These are phyloP conservation scores for Triplophysa bombifrons DNA, from an alignment of 2,797 vertebrate species.

Conservation along the genomic window DNA sequence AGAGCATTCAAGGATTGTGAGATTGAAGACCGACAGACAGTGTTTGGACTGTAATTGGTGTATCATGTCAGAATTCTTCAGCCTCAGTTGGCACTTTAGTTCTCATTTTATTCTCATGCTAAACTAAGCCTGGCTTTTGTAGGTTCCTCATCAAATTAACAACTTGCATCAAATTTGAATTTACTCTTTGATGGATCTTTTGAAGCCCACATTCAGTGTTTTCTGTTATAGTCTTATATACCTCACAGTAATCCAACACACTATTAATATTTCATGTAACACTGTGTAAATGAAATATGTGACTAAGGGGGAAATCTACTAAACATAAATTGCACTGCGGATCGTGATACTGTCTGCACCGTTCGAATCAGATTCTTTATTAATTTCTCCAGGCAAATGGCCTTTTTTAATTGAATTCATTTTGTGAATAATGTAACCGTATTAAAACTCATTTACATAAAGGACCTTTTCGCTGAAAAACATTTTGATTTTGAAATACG, in stretches of 20 bases:
- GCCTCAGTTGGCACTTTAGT: background rate
- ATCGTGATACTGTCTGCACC: background rate
- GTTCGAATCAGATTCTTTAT: background rate
- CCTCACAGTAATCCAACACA: background rate
- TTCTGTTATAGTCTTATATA: background rate
- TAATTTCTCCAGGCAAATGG: background rate
- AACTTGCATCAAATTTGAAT: slow-evolving; percentile 1
- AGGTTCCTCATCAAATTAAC: background rate
- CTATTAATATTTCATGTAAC: slow-evolving; percentile 23
- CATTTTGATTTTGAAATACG: background rate
- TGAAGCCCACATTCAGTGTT: background rate
- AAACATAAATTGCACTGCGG: background rate
- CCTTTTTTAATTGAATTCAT: background rate
- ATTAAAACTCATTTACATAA: background rate
- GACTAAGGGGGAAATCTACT: background rate
- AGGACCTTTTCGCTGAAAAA: background rate
- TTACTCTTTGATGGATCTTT: background rate
- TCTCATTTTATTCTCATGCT: background rate
- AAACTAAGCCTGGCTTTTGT: background rate
- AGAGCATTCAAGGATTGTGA: background rate
- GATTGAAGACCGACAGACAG: background rate
- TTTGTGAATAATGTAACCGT: background rate
- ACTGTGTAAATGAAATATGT: slow-evolving; percentile 10
- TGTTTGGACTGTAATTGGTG: background rate
- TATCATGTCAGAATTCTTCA: slow-evolving; percentile 6